Evolutionary conservation across 2,113 vertebrate genomes (phyloP).

Genomic region (Vulpes lagopus): DNA sequence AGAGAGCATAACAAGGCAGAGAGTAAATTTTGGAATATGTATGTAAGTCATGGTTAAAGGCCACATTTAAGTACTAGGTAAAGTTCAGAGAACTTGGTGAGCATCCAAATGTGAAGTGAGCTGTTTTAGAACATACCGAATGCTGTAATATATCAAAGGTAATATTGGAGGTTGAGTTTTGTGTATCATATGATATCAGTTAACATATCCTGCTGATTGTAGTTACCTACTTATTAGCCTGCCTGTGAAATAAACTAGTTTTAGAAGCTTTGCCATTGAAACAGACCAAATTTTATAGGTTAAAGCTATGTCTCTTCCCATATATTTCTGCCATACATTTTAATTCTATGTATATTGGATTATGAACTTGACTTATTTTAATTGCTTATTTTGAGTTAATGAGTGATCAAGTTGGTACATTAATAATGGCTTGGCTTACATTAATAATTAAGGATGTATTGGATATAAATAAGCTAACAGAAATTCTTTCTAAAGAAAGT

Average conservation of each 20-base stretch:
- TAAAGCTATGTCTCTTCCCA: neutral
- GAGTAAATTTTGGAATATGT: slow-evolving; percentile 44
- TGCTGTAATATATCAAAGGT: neutral
- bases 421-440: neutral
- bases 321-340: slow-evolving; percentile 23
- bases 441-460: slow-evolving; percentile 44
- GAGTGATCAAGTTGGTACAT: slow-evolving; percentile 12
- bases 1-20: slow-evolving; percentile 18
- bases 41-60: slow-evolving; percentile 39
- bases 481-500: slow-evolving; percentile 48
- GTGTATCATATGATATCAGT: neutral
- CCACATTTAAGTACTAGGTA: slow-evolving; percentile 3
- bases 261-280: slow-evolving; percentile 37
- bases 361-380: slow-evolving; percentile 47
- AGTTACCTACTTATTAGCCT: slow-evolving; percentile 1
- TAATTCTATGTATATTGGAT: slow-evolving; percentile 32
- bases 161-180: slow-evolving; percentile 45
- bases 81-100: slow-evolving; percentile 48
- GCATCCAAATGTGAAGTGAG: neutral
- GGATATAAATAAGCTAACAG: slow-evolving; percentile 33
- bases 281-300: neutral
- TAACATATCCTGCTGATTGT: neutral
- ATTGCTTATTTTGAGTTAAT: slow-evolving; percentile 57
- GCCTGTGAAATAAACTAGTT: slow-evolving; percentile 44
- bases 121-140: slow-evolving; percentile 22